A percentile compares a stretch with the other conserved stretches of the same genome.
These are phyloP conservation scores for Drosophila bifasciata DNA, from an alignment of 1,140 invertebrate genomes.

Conservation along the genomic window DNA sequence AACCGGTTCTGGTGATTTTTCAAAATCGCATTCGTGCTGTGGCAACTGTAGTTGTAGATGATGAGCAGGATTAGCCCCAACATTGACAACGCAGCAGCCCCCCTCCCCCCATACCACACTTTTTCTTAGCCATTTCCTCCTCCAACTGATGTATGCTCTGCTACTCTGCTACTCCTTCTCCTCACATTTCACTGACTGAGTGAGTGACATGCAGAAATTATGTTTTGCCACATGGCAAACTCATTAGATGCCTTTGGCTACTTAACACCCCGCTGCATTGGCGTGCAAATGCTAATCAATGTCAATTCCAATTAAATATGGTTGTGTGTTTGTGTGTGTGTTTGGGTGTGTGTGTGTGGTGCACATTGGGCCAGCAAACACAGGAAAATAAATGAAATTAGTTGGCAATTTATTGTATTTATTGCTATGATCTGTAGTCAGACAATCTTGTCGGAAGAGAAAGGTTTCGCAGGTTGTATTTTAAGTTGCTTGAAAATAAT, in stretches of 20 bases:
- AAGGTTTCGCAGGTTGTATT: no score
- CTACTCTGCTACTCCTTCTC: background rate
- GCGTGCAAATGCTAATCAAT: slow-evolving; percentile 70
- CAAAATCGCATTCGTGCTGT: slow-evolving; percentile 59
- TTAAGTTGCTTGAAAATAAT: no score
- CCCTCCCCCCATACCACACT: slow-evolving; percentile 38
- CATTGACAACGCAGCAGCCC: slow-evolving; percentile 72
- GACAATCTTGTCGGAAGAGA: no score
- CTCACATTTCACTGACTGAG: slow-evolving; percentile 45
- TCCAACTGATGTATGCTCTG: background rate
- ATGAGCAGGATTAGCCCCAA: slow-evolving; percentile 75
- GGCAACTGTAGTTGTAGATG: slow-evolving; percentile 67
- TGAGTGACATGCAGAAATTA: slow-evolving; percentile 78
- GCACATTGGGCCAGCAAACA: slow-evolving; percentile 19
- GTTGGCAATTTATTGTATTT: background rate
- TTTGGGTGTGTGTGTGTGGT: background rate
- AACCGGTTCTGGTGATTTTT: slow-evolving; percentile 76
- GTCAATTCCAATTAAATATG: slow-evolving; percentile 75
- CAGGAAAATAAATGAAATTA: background rate
- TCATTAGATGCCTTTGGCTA: slow-evolving; percentile 70
- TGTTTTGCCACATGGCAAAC: slow-evolving; percentile 73
- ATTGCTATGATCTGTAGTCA: no score
- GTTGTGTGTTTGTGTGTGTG: no score
- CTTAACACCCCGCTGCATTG: slow-evolving; percentile 72
- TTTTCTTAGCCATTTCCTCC: slow-evolving; percentile 7